phyloP scores from a whole-genome alignment of 2,888 invertebrate species.

The Vandiemenella viatica region DNA sequence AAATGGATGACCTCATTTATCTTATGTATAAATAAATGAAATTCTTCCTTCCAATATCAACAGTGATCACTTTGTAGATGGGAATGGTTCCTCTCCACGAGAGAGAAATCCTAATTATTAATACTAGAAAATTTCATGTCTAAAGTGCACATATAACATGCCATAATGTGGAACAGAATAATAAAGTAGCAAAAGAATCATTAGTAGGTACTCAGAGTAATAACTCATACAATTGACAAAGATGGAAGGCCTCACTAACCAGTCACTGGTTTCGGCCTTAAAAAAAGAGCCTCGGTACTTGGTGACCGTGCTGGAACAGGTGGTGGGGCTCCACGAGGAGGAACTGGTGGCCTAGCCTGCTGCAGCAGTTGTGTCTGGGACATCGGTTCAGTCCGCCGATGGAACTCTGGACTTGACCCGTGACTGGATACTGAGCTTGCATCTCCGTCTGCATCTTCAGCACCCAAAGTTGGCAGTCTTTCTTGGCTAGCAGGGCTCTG shows the following conservation, averaged over 20 bases:
- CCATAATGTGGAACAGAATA: no score
- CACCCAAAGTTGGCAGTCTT: slow-evolving; percentile 6
- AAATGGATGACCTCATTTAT: no score
- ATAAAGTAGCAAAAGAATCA: no score
- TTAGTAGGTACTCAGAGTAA: no score
- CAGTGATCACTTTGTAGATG: no score
- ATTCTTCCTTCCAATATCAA: no score
- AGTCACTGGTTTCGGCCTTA: slow-evolving; percentile 8
- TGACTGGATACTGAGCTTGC: slow-evolving; percentile 30
- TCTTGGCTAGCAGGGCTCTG: slow-evolving; percentile 7
- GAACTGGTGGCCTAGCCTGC: slow-evolving; percentile 37
- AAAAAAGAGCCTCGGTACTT: slow-evolving; percentile 25
- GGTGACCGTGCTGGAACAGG: slow-evolving; percentile 35
- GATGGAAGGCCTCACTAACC: background rate
- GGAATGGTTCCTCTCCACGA: no score
- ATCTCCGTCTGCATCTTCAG: slow-evolving; percentile 17
- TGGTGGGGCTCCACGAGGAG: slow-evolving; percentile 41
- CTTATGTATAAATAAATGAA: no score
- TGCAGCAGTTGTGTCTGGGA: slow-evolving; percentile 35
- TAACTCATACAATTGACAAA: background rate
- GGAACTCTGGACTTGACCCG: slow-evolving; percentile 32
- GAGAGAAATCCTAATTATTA: no score
- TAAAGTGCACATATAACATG: no score
- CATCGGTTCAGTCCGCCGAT: slow-evolving; percentile 20
- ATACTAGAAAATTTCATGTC: no score